Conservation (phyloP, 2,797 vertebrate species). For the Iguana delicatissima region DNA sequence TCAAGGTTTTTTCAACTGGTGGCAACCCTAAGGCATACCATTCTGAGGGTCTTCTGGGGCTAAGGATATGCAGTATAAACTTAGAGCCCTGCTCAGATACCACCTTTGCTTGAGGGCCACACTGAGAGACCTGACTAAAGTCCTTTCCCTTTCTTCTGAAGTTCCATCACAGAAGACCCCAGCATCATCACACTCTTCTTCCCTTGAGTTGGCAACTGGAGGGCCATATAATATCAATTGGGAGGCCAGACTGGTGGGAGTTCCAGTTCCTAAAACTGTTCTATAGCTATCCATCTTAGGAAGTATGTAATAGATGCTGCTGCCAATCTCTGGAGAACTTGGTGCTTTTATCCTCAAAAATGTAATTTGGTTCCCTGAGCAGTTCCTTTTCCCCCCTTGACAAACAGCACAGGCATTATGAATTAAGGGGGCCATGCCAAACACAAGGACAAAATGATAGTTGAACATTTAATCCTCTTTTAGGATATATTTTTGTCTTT, state of each 20-base stretch:
- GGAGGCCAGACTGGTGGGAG: background rate
- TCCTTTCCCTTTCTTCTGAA: background rate
- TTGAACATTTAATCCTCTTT: background rate
- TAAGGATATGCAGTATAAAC: background rate
- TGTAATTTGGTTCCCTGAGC: background rate
- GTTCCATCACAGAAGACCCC: background rate
- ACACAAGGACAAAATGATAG: background rate
- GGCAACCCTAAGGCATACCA: too few relatives aligned
- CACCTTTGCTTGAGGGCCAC: background rate
- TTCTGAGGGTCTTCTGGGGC: too few relatives aligned
- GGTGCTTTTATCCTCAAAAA: background rate
- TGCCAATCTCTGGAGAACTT: background rate
- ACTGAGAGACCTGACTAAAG: too few relatives aligned
- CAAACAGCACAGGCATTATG: background rate
- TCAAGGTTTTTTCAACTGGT: too few relatives aligned
- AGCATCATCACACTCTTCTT: background rate
- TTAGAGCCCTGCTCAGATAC: background rate
- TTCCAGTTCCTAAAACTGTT: background rate
- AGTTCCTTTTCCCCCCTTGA: background rate
- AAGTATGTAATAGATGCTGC: background rate
- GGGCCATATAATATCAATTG: background rate
- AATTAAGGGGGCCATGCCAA: background rate
- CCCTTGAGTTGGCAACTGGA: background rate
- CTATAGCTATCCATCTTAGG: background rate
- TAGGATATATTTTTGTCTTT: background rate